These are phyloP conservation scores for Chromoteleia sp. DNA, from an alignment of 2,888 invertebrate species.

Conservation along the genomic window DNA sequence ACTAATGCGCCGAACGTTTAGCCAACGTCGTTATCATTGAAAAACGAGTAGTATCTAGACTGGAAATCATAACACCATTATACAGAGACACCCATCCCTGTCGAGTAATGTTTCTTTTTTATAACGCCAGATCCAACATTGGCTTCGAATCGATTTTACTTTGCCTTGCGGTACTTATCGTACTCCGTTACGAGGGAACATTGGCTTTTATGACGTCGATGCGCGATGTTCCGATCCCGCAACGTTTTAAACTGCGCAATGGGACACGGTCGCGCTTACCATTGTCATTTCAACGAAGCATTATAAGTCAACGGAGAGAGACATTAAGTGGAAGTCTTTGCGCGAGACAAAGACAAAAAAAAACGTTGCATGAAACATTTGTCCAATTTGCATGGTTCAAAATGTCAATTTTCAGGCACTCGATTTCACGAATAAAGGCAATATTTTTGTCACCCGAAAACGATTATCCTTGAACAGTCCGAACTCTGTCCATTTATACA, in stretches of 20 bases:
- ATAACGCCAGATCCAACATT: conserved; percentile 81
- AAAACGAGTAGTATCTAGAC: conserved; percentile 62
- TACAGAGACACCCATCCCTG: conserved; percentile 69
- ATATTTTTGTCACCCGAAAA: neutral
- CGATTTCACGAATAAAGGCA: neutral
- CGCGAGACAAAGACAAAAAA: no score
- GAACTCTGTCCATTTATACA: neutral
- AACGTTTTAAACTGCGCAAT: conserved; percentile 72
- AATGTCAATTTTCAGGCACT: no score
- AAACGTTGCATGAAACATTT: no score
- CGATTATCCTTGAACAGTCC: neutral
- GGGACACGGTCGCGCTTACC: conserved; percentile 52
- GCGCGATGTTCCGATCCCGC: conserved; percentile 77
- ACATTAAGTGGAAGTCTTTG: no score
- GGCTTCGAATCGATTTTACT: conserved; percentile 81
- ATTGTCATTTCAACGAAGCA: conserved; percentile 39
- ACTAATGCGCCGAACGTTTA: conserved; percentile 64
- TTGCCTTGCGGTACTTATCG: conserved; percentile 81
- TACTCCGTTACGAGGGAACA: conserved; percentile 83
- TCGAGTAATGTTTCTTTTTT: conserved; percentile 80
- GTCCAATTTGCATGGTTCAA: no score
- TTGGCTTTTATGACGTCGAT: conserved; percentile 82
- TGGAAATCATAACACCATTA: conserved; percentile 82
- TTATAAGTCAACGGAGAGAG: conserved; percentile 14
- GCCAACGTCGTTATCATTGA: conserved; percentile 58